phyloP scores from a whole-genome alignment of 2,113 vertebrate genomes.

The Ptilonorhynchus violaceus region DNA sequence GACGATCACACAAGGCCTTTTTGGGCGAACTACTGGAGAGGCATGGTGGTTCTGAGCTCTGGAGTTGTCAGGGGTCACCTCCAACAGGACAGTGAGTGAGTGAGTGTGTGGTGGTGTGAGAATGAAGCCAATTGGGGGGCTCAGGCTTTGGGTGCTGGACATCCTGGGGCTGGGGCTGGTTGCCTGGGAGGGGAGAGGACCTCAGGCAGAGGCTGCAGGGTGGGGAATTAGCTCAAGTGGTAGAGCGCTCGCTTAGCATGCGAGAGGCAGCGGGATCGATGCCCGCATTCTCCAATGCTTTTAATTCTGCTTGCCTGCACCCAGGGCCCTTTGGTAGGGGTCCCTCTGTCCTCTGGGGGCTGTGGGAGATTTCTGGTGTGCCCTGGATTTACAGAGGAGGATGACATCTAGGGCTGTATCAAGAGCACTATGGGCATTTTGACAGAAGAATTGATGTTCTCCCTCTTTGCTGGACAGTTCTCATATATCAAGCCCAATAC shows the following conservation, averaged over 20 bases:
- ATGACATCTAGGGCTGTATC: neutral
- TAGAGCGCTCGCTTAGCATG: neutral
- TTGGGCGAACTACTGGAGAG: neutral
- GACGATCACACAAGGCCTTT: rapidly evolving
- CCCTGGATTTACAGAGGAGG: too few relatives aligned
- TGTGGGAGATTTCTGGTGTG: neutral
- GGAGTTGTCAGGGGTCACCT: rapidly evolving
- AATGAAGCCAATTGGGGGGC: neutral
- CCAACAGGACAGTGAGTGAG: neutral
- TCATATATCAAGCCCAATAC: neutral
- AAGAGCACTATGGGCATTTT: neutral
- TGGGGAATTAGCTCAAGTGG: neutral
- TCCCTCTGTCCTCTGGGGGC: neutral
- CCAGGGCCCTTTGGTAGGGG: neutral
- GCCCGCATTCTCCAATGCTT: neutral
- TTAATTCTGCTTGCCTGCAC: neutral
- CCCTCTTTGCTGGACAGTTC: neutral
- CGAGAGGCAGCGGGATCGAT: neutral
- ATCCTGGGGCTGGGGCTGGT: neutral
- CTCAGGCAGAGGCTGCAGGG: rapidly evolving
- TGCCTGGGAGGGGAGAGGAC: too few relatives aligned
- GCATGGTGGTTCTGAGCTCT: neutral
- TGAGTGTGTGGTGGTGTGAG: neutral
- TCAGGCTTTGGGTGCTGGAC: neutral
- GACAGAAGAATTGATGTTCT: neutral